Evolutionary conservation across 2,888 invertebrate genomes (phyloP).

Genomic region (Entomobrya multifasciata): DNA sequence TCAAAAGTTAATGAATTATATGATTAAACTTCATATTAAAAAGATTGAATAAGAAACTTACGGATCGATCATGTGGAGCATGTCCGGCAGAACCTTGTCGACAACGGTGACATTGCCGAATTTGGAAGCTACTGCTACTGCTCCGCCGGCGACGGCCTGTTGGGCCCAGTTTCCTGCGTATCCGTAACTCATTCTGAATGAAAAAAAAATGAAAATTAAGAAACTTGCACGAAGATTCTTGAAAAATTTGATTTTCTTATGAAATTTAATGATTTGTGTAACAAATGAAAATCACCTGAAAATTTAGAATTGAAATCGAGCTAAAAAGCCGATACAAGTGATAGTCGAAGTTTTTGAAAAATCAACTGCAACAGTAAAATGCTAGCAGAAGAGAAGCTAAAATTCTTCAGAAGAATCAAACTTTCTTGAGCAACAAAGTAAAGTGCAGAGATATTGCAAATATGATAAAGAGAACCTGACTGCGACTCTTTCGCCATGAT

Average conservation of each 20-base stretch:
- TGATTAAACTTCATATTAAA: no score
- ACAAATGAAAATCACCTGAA: no score
- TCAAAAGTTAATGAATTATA: no score
- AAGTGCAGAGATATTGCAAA: constrained; percentile 43
- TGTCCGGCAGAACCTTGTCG: constrained; percentile 89
- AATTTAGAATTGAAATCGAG: background rate
- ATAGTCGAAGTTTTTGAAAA: background rate
- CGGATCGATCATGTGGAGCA: constrained; percentile 89
- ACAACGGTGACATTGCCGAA: constrained; percentile 89
- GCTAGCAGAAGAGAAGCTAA: constrained; percentile 64
- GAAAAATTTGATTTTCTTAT: no score
- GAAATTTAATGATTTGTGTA: no score
- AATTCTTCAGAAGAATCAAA: constrained; percentile 33
- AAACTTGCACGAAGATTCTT: no score
- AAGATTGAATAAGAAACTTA: no score
- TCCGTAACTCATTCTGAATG: constrained; percentile 72
- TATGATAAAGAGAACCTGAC: constrained; percentile 48
- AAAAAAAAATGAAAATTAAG: no score
- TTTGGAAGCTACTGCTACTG: constrained; percentile 39
- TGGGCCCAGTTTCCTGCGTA: constrained; percentile 9
- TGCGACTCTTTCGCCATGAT: constrained; percentile 29
- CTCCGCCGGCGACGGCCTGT: constrained; percentile 48
- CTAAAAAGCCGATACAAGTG: background rate
- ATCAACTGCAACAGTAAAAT: constrained; percentile 43
- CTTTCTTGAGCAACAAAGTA: constrained; percentile 59